Conservation (phyloP, 2,888 invertebrate species). For the Pasiphila rectangulata region DNA sequence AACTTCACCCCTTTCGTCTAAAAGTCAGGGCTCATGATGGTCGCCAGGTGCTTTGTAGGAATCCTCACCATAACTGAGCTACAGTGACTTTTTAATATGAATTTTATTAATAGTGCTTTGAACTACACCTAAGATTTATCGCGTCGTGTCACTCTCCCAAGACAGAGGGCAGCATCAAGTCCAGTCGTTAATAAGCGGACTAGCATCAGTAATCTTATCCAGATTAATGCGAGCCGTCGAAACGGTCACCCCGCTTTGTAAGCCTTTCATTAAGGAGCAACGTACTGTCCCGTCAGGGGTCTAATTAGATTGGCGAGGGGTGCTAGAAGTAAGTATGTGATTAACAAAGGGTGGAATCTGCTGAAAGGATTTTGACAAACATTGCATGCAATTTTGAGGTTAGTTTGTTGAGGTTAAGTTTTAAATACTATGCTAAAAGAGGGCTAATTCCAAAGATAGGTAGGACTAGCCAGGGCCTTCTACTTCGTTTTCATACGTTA, state of each 20-base stretch:
- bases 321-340: slow-evolving; percentile 24
- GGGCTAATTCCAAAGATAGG: too few species aligned
- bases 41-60: too few species aligned
- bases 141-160: not conserved
- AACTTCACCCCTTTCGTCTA: too few species aligned
- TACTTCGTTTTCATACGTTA: too few species aligned
- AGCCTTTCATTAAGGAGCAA: slow-evolving; percentile 17
- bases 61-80: too few species aligned
- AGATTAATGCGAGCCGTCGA: slow-evolving; percentile 29
- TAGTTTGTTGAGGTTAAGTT: too few species aligned
- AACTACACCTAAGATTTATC: not conserved
- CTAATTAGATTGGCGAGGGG: slow-evolving; percentile 23
- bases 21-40: too few species aligned
- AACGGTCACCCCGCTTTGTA: slow-evolving; percentile 25
- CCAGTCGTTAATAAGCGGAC: slow-evolving; percentile 3
- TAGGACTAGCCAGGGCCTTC: too few species aligned
- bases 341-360: slow-evolving; percentile 40
- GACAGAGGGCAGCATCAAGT: not conserved
- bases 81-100: too few species aligned
- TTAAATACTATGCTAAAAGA: too few species aligned
- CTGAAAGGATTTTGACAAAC: not conserved
- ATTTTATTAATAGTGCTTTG: not conserved
- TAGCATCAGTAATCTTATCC: slow-evolving; percentile 28
- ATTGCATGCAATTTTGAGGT: not conserved
- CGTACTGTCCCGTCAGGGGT: slow-evolving; percentile 25